Evolutionary conservation across 2,888 invertebrate genomes (phyloP).

Genomic region (Halictus ligatus): DNA sequence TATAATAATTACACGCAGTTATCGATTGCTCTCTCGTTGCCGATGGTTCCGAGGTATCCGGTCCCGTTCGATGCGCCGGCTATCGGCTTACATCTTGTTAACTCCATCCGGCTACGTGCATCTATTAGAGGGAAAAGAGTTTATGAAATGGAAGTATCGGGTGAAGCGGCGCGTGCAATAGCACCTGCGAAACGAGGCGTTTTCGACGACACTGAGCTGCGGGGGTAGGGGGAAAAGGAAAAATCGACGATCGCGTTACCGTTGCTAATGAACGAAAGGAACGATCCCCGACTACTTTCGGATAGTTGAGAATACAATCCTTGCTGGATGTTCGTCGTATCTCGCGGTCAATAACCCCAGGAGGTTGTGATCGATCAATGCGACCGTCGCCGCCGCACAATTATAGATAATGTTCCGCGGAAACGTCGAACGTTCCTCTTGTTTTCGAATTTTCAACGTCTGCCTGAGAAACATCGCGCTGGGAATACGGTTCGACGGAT

Average conservation of each 20-base stretch:
- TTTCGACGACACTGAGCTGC: background rate
- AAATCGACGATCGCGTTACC: background rate
- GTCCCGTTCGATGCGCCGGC: constrained; percentile 24
- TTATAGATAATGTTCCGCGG: constrained; percentile 47
- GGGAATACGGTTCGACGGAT: background rate
- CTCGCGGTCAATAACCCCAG: constrained; percentile 4
- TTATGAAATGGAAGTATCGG: constrained; percentile 14
- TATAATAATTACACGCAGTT: constrained; percentile 59
- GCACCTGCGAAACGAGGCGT: background rate
- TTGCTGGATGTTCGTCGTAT: background rate
- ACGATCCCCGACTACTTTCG: background rate
- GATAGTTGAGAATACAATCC: constrained; percentile 14
- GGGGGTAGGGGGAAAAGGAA: background rate
- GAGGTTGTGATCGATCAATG: constrained; percentile 54
- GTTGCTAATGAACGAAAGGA: constrained; percentile 3
- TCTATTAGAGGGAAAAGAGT: background rate
- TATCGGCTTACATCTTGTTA: constrained; percentile 52
- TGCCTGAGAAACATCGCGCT: background rate
- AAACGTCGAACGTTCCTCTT: constrained; percentile 19
- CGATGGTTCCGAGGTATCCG: constrained; percentile 26
- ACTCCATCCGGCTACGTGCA: constrained; percentile 20
- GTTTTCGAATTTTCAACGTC: constrained; percentile 8
- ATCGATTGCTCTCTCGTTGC: constrained; percentile 45
- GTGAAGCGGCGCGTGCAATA: background rate
- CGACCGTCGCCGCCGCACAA: constrained; percentile 43